Percentiles rank a stretch among this genome's conserved stretches.
Evolutionary conservation across 2,113 vertebrate species (phyloP).

Genomic region (Misgurnus mizolepis): DNA sequence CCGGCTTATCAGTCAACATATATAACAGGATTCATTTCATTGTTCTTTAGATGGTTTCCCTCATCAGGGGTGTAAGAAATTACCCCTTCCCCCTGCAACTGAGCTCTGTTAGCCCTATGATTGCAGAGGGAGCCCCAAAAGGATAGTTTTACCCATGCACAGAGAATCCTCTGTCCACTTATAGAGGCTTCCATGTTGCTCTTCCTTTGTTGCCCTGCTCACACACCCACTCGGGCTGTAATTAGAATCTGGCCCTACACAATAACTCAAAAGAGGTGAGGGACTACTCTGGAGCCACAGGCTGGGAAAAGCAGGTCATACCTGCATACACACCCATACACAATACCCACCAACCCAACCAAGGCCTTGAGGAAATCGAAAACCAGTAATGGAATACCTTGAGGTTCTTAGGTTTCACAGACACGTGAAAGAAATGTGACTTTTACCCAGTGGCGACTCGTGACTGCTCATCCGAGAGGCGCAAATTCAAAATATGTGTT

Average conservation of each 20-base stretch:
- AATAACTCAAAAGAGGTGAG: conserved; percentile 44
- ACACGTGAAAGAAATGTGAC: conserved; percentile 4
- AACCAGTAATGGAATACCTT: conserved; percentile 44
- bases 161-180: conserved; percentile 55
- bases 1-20: conserved; percentile 21
- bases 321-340: conserved; percentile 46
- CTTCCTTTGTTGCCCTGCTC: conserved; percentile 49
- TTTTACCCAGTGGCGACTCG: neutral
- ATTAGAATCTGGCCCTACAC: conserved; percentile 53
- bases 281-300: conserved; percentile 36
- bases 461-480: too few relatives aligned
- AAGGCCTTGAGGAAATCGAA: conserved; percentile 42
- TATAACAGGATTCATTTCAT: conserved; percentile 37
- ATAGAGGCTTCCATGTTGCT: conserved; percentile 39
- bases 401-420: conserved; percentile 35
- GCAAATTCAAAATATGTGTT: too few relatives aligned
- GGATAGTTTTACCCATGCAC: conserved; percentile 56
- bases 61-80: conserved; percentile 37
- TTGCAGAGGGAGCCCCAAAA: conserved; percentile 47
- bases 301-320: conserved; percentile 54
- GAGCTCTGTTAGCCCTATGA: conserved; percentile 42
- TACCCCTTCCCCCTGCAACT: conserved; percentile 4
- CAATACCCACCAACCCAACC: conserved; percentile 42
- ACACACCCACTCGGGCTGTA: conserved; percentile 52
- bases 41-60: conserved; percentile 24